Evolutionary conservation across 2,113 vertebrate species (phyloP).

Genomic region (Falco punctatus): DNA sequence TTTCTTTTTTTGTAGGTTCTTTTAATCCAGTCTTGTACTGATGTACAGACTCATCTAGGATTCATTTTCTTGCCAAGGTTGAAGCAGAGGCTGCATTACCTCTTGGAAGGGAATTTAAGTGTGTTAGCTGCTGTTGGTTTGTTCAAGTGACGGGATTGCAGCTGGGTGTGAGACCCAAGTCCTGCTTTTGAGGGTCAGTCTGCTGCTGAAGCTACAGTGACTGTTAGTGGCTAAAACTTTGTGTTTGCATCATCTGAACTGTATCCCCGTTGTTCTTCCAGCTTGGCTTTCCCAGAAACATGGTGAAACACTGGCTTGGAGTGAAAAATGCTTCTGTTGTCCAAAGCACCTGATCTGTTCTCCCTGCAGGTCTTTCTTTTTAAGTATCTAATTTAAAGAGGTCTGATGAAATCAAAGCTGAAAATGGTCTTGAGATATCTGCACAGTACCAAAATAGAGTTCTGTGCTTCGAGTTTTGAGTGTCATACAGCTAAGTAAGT

Average conservation of each 20-base stretch:
- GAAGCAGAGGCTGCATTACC: neutral
- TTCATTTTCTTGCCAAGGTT: neutral
- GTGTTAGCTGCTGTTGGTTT: rapidly evolving
- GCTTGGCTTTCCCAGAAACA: rapidly evolving
- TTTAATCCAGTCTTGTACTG: neutral
- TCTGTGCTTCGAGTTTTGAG: neutral
- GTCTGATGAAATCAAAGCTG: neutral
- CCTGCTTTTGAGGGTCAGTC: neutral
- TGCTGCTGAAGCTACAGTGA: too few relatives aligned
- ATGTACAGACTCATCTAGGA: too few relatives aligned
- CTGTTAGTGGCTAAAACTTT: rapidly evolving
- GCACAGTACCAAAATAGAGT: rapidly evolving
- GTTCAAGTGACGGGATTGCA: rapidly evolving
- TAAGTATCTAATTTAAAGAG: neutral
- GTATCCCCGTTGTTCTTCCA: too few relatives aligned
- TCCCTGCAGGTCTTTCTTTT: neutral
- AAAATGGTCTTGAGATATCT: neutral
- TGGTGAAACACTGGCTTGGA: rapidly evolving
- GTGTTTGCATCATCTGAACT: neutral
- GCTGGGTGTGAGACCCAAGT: neutral
- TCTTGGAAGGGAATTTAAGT: rapidly evolving
- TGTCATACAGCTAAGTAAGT: too few relatives aligned
- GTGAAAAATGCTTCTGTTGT: neutral
- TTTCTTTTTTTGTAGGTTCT: rapidly evolving
- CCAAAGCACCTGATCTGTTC: rapidly evolving